Base-by-base conservation (phyloP, 2,888 invertebrate species). In the Melangyna quadrimaculata region DNA sequence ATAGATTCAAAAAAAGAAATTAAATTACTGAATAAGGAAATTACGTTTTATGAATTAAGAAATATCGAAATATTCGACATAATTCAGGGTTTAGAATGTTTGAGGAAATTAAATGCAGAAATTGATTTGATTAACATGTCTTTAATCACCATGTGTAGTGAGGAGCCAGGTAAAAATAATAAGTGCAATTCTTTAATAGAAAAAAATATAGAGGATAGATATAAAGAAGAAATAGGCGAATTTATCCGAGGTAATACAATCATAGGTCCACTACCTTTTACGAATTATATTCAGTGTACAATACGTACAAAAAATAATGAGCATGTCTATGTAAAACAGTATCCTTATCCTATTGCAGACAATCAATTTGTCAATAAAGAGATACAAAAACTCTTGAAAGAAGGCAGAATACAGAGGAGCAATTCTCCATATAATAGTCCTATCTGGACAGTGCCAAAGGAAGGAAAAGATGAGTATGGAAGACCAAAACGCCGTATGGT, bases 391-490 rank as follows among this genome's bases (percentile, higher is more conserved):
- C 7, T 63, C n/a, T 43, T 63, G 6, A 45, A 63, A n/a, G 43
- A 43, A 43, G 24, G 27, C n/a, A 43, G 29, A 17, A 63, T 63
- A 9, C 43, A 63, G 12, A 10, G n/a, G 8, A 17, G 27, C 17
- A 40, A 45, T 63, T 63, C 63, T 45, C 63, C 27, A n/a, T 63
- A 63, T 43, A 63, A 63, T 27, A 63, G 24, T 35, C 37, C 35
- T 10, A 59, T 61, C 14, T 29, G n/a, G 63, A 45, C 45, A 40
- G 63, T 43, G 10, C 24, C 40, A 17, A 63, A 29, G n/a, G 45
- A 61, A n/a, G 59, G 32, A 3, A 1, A 43, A n/a, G 27, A 40
- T 27, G 40, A 43, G 2, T 27, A 63, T 14, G 51, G 51, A 2
- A 10, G 51, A 14, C 24, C 24, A 4, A 51, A 51, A 24, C 3